Conservation (phyloP, 53 echinoderm and acorn worm species). For the Paelopatides confundens region DNA sequence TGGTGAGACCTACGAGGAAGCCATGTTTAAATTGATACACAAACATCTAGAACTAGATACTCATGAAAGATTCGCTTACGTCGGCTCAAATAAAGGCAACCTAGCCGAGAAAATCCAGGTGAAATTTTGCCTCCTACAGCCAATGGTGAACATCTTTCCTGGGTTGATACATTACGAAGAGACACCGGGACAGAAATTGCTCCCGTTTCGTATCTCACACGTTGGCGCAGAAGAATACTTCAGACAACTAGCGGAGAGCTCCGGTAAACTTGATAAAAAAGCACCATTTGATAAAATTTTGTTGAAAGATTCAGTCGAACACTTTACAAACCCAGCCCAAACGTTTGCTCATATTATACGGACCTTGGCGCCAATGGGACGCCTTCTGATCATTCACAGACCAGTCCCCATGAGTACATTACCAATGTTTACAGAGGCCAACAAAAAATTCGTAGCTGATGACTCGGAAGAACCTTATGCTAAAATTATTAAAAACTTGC, state of each 20-base stretch:
- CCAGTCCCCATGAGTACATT: constrained; percentile 96
- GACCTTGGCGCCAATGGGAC: constrained; percentile 76
- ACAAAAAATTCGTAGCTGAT: constrained; percentile 71
- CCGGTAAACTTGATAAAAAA: constrained; percentile 66
- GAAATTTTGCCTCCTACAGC: constrained; percentile 93
- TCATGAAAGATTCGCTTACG: constrained; percentile 92
- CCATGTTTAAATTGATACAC: constrained; percentile 88
- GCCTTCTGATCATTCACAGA: constrained; percentile 84
- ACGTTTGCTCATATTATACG: constrained; percentile 90
- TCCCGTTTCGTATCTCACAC: constrained; percentile 92
- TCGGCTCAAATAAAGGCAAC: constrained; percentile 86
- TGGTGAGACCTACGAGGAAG: constrained; percentile 87
- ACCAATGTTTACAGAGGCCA: constrained; percentile 88
- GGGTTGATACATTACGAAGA: constrained; percentile 95
- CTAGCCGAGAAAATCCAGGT: constrained; percentile 88
- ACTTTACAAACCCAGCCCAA: constrained; percentile 75
- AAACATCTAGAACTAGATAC: constrained; percentile 97
- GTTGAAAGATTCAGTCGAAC: constrained; percentile 88
- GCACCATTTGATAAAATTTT: constrained; percentile 95
- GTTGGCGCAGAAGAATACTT: constrained; percentile 98
- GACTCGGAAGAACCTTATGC: constrained; percentile 96
- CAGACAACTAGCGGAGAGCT: constrained; percentile 71
- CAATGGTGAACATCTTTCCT: constrained; percentile 97
- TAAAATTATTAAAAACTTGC: constrained; percentile 82
- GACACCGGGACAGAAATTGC: constrained; percentile 83